Conservation (phyloP, 2,888 invertebrate genomes). For the Nudaria mundana region DNA sequence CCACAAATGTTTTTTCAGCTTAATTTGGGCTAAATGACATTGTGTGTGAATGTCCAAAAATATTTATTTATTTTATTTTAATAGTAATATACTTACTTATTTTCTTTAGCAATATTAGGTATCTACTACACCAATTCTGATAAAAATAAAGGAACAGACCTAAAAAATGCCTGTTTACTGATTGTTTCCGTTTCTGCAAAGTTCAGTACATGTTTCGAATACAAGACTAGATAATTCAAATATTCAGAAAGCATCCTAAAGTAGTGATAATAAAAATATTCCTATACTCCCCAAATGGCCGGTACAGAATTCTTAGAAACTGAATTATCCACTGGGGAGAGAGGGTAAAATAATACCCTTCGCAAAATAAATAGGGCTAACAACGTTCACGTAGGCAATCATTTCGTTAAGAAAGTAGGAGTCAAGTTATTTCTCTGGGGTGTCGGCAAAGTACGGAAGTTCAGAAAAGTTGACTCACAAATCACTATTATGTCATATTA, state of each 20-base stretch:
- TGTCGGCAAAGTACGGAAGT: slow-evolving; percentile 45
- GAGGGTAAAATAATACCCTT: slow-evolving; percentile 73
- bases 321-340: slow-evolving; percentile 73
- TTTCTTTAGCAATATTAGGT: too few relatives aligned
- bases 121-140: too few relatives aligned
- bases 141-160: too few relatives aligned
- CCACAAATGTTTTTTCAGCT: too few relatives aligned
- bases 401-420: slow-evolving; percentile 77
- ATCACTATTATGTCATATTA: slow-evolving; percentile 72
- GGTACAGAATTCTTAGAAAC: slow-evolving; percentile 73
- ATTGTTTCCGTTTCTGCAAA: too few relatives aligned
- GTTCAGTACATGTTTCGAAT: too few relatives aligned
- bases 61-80: too few relatives aligned
- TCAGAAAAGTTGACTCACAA: slow-evolving; percentile 55
- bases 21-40: too few relatives aligned
- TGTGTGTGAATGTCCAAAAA: too few relatives aligned
- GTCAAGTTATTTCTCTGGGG: slow-evolving; percentile 71
- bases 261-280: slow-evolving; percentile 57
- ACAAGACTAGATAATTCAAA: too few relatives aligned
- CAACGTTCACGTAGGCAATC: slow-evolving; percentile 78
- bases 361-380: slow-evolving; percentile 75
- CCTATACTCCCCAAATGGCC: slow-evolving; percentile 71
- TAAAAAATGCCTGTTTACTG: too few relatives aligned
- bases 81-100: too few relatives aligned
- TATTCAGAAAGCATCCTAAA: slow-evolving; percentile 37